Percentiles rank a stretch among this genome's conserved stretches.
Conservation (phyloP, 2,888 invertebrate genomes). For the Zelleria hepariella region DNA sequence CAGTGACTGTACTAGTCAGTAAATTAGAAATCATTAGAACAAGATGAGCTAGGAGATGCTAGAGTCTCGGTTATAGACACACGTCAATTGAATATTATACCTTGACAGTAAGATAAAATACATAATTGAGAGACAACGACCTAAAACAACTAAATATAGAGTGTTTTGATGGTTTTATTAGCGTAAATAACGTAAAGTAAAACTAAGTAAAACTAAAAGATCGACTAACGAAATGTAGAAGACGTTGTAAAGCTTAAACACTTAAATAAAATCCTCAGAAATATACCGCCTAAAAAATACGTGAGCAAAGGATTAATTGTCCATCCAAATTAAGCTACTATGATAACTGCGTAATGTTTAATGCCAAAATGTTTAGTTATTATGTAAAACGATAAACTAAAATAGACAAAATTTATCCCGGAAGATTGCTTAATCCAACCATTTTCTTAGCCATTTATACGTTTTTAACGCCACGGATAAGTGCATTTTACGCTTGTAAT, state of each 20-base stretch:
- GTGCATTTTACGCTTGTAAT: not conserved
- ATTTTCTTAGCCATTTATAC: not conserved
- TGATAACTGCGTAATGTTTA: not conserved
- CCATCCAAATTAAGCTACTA: not conserved
- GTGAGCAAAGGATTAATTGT: not conserved
- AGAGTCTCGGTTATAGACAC: conserved; percentile 32
- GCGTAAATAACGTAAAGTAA: not conserved
- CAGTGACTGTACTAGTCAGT: not conserved
- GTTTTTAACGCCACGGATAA: not conserved
- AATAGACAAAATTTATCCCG: not conserved
- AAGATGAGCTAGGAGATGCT: conserved; percentile 46
- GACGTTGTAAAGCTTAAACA: not conserved
- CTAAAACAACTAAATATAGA: conserved; percentile 18
- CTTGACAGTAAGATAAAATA: conserved; percentile 51
- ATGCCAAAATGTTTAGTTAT: not conserved
- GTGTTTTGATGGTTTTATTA: conserved; percentile 5
- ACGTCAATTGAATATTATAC: conserved; percentile 52
- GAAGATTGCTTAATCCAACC: not conserved
- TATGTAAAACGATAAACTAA: too few relatives aligned
- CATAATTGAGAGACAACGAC: conserved; percentile 58
- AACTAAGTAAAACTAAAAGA: not conserved
- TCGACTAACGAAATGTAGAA: not conserved
- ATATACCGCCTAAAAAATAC: not conserved
- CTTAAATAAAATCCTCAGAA: not conserved
- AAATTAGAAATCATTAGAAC: not conserved